Base-by-base conservation (phyloP, 2,888 invertebrate species). In the Phania funesta region DNA sequence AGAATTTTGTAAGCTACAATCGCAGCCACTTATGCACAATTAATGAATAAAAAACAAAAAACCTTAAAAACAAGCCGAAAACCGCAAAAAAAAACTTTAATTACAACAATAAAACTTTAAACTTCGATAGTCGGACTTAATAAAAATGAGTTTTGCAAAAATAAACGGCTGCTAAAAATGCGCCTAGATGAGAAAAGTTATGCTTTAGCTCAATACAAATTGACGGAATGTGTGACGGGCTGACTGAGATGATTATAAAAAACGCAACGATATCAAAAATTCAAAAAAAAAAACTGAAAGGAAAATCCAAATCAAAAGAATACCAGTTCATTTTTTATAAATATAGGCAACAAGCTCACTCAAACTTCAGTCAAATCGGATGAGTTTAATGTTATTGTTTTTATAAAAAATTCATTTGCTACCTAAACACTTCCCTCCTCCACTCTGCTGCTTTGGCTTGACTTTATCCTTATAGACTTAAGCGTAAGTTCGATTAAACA, bases 21-120 rank as follows among this genome's bases (percentile, higher is more conserved):
- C 65, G n/a, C 52, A 44, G 44, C 35, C 52, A 73, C 35, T 73
- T 65, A 44, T 52, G 58, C 50, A 65, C 67, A 58, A 65, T 79
- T 65, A 52, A 58, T 56, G 24, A 50, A 11, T 22, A 29, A 22
- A 71, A 62, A 20, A 32, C 38, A 38, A 1, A 32, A 52, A 52
- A 26, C 18, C 18, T 56, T 41, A 46, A 22, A 78, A 29, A 65
- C 22, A 20, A 41, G 16, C 78, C 78, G 71, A 65, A 73, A 50
- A n/a, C n/a, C 18, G 5, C 58, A 11, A 44, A 79, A 35, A 35
- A 20, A 3, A 44, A 29, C 1, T 18, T 41, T 46, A 77, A 73
- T 50, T 41, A 32, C 7, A 38, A 16, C 44, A 41, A 73, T 79
- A 79, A 78, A 79, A 65, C 50, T 60, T 73, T 35, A 11, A 7